Evolutionary conservation across 1,140 invertebrate species (phyloP).

Genomic region (Octopus bimaculoides): DNA sequence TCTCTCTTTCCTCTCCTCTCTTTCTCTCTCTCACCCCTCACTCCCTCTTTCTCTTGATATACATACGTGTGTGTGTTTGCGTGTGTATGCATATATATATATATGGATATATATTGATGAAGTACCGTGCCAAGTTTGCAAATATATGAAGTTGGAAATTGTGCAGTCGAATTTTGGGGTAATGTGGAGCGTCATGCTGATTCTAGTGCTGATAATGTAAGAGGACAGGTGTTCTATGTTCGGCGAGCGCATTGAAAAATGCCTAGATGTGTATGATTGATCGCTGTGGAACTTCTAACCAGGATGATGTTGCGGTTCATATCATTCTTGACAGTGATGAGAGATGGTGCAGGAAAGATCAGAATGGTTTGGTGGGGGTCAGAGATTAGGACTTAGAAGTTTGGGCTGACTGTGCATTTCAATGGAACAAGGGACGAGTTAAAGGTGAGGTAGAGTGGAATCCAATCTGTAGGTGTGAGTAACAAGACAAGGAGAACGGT

Average conservation of each 20-base stretch:
- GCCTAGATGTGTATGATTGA: too few relatives aligned
- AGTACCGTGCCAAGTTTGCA: neutral
- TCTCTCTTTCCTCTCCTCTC: neutral
- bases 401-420: too few relatives aligned
- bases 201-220: neutral
- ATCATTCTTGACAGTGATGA: rapidly evolving
- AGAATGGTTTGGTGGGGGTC: too few relatives aligned
- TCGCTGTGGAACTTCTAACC: too few relatives aligned
- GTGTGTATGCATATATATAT: neutral
- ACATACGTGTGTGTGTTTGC: neutral
- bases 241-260: neutral
- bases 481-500: too few relatives aligned
- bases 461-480: too few relatives aligned
- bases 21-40: neutral
- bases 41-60: neutral
- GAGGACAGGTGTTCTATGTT: neutral
- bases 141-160: neutral
- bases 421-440: too few relatives aligned
- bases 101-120: neutral
- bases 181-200: neutral
- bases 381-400: too few relatives aligned
- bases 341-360: too few relatives aligned
- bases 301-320: too few relatives aligned
- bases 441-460: too few relatives aligned
- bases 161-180: neutral